phyloP scores from a whole-genome alignment of 2,888 invertebrate genomes.

The Habrosyne pyritoides region DNA sequence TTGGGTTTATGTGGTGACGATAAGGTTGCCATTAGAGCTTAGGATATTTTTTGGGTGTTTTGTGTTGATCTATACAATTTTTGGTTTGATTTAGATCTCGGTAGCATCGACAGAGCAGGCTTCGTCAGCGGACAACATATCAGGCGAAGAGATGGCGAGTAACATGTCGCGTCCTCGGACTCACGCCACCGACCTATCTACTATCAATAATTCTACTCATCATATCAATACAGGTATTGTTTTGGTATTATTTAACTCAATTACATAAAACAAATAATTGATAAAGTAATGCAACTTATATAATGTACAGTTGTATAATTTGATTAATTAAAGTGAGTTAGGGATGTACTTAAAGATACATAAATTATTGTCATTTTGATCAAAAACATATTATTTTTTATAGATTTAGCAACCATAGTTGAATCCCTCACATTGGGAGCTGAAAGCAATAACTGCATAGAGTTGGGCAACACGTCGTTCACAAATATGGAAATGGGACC shows the following conservation, averaged over 20 bases:
- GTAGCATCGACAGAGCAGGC: constrained; percentile 98
- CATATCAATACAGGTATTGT: constrained; percentile 81
- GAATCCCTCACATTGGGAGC: constrained; percentile 90
- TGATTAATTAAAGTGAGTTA: no score
- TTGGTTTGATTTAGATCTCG: constrained; percentile 76
- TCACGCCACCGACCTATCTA: constrained; percentile 85
- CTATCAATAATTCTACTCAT: constrained; percentile 88
- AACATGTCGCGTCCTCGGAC: constrained; percentile 77
- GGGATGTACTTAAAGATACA: no score
- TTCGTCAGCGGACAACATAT: constrained; percentile 96
- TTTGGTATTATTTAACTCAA: constrained; percentile 8
- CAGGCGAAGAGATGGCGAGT: constrained; percentile 95
- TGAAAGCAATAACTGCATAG: constrained; percentile 83
- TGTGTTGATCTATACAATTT: neutral
- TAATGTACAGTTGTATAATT: no score
- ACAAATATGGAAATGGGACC: constrained; percentile 83
- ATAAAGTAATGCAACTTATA: no score
- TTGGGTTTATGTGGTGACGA: no score
- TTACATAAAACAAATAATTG: no score
- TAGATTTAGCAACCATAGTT: constrained; percentile 93
- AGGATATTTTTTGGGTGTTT: no score
- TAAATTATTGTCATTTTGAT: no score
- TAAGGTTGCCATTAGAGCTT: no score
- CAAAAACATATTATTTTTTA: constrained; percentile 21
- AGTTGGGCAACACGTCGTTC: constrained; percentile 70